Base-by-base conservation (phyloP, 1,140 invertebrate species). In the Diprion similis region DNA sequence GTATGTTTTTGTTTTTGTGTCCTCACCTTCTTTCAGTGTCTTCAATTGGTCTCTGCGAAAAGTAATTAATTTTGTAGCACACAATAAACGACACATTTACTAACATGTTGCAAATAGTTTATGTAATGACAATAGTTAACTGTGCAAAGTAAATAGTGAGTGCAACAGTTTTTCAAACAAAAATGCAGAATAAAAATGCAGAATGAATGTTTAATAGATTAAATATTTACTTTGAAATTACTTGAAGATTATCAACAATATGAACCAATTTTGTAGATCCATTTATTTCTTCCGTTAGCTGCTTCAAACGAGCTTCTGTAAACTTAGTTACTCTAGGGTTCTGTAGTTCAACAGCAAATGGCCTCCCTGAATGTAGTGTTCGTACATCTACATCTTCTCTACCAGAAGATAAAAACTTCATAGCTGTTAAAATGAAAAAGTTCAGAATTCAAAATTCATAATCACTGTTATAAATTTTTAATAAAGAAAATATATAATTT, bases 311-410 rank as follows among this genome's bases (percentile, higher is more conserved):
- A 1, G 89, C 82, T 3, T 73, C 72, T 0, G 84, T 89, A 74
- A 94, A 86, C 67, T 89, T 87, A 2, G 90, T 90, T 65, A 85
- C 80, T 76, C 86, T 89, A 15, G 95, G 92, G 87, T 95, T 92
- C 0, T 92, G 76, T 66, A 97, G 90, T 90, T 98, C 95, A 15
- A 97, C 85, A 6, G 93, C 94, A 88, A 98, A 98, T 0, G 96
- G 96, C 66, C 96, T 86, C 2, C 97, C 97, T 69, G 89, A 89
- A n/a, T 96, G 95, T 48, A 98, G 84, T 84, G 94, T 96, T 67
- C 95, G 86, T 0, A 99, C 96, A 88, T 98, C 97, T 0, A 97
- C 96, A 89, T 99, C 98, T 89, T 99, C 98, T 71, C 98, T 89
- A 0, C 98, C 98, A 73, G 97, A 98, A 8, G 97, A 92, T 78